Percentiles rank a stretch among this genome's conserved stretches.
Evolutionary conservation across 2,113 vertebrate species (phyloP).

Genomic region (Burhinus bistriatus): DNA sequence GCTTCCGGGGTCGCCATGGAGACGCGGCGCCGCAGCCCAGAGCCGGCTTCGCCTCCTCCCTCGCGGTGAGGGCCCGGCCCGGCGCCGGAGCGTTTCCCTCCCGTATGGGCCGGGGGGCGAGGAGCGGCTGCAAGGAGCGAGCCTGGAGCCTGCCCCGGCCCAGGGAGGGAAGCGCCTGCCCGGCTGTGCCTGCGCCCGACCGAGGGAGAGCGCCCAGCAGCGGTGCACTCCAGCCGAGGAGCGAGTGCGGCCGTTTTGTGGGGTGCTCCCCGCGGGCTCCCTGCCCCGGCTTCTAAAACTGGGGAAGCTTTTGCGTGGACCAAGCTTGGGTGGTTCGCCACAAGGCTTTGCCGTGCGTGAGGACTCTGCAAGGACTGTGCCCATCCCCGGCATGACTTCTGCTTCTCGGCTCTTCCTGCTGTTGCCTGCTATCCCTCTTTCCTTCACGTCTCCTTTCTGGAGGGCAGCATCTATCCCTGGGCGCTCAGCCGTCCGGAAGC

Average conservation of each 20-base stretch:
- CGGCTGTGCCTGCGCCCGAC: not conserved
- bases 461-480: rapidly evolving
- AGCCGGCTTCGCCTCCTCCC: no score
- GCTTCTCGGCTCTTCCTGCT: not conserved
- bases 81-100: no score
- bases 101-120: no score
- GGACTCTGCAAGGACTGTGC: not conserved
- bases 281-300: rapidly evolving
- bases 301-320: not conserved
- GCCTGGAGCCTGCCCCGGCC: not conserved
- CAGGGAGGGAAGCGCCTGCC: not conserved
- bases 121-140: no score
- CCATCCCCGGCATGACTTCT: not conserved
- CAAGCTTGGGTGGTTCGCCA: not conserved
- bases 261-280: no score
- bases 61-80: no score
- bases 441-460: not conserved
- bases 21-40: not conserved
- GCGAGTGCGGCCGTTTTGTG: rapidly evolving
- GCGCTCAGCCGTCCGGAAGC: rapidly evolving
- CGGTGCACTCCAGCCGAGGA: rapidly evolving
- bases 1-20: not conserved
- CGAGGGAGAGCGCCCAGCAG: not conserved
- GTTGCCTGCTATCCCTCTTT: not conserved
- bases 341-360: not conserved